Percentiles rank a stretch among this genome's conserved stretches.
Conservation (phyloP, 2,888 invertebrate genomes). For the Oscheius onirici region DNA sequence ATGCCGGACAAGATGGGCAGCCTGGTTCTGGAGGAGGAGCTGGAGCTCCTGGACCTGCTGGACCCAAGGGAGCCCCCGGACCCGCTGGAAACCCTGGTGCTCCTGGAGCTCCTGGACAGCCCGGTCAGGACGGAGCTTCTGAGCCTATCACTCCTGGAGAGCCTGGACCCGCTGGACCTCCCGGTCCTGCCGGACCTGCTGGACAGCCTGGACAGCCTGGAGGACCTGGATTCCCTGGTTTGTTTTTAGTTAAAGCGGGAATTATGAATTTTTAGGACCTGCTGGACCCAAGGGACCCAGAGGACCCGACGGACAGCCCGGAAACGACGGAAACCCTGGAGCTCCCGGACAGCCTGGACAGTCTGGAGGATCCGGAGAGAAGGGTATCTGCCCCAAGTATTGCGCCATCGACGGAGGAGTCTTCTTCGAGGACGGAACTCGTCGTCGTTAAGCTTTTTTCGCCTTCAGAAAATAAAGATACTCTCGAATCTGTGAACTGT, state of each 20-base stretch:
- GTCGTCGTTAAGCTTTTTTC: constrained; percentile 36
- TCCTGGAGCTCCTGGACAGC: constrained; percentile 11
- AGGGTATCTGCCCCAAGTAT: constrained; percentile 35
- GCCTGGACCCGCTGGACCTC: constrained; percentile 9
- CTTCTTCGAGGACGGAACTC: constrained; percentile 71
- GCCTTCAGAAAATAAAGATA: not conserved
- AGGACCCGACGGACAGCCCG: constrained; percentile 61
- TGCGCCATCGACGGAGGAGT: constrained; percentile 57
- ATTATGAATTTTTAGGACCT: constrained; percentile 33
- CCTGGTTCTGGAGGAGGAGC: too few species aligned
- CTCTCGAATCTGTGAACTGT: too few species aligned
- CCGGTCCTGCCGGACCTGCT: constrained; percentile 9
- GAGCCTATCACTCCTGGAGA: constrained; percentile 1
- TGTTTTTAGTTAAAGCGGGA: not conserved
- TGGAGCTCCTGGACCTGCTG: not conserved
- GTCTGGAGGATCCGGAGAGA: constrained; percentile 24
- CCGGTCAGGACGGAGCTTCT: constrained; percentile 8
- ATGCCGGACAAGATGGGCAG: not conserved
- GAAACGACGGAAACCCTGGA: constrained; percentile 42
- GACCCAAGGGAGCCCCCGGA: not conserved
- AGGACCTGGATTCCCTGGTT: not conserved
- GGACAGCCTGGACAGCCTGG: constrained; percentile 14
- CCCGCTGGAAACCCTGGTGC: constrained; percentile 7
- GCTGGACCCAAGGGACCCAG: constrained; percentile 63
- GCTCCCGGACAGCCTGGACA: constrained; percentile 13